These are phyloP conservation scores for Watersipora subatra DNA, from an alignment of 1,140 invertebrate genomes.

Conservation along the genomic window DNA sequence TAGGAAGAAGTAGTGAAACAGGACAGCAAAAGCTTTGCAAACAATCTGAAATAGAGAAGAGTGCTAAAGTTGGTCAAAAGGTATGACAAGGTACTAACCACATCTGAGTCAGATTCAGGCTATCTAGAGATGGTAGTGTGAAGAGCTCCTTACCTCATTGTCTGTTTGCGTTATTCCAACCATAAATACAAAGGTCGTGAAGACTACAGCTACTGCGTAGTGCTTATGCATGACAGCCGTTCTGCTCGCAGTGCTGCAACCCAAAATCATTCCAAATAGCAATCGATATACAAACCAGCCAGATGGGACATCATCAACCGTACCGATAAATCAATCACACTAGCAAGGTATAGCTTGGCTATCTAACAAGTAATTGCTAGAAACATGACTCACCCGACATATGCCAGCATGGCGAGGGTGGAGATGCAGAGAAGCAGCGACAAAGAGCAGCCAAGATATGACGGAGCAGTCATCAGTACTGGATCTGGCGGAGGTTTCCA, in stretches of 20 bases:
- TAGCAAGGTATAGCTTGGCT: no score
- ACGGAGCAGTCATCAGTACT: slow-evolving; percentile 32
- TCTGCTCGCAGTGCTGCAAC: slow-evolving; percentile 30
- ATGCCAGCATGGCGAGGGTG: slow-evolving; percentile 27
- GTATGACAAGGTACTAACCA: no score
- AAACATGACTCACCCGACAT: no score
- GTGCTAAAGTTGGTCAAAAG: no score
- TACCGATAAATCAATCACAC: no score
- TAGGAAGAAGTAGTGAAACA: slow-evolving; percentile 43
- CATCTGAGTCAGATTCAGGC: no score
- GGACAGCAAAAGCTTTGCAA: slow-evolving; percentile 37
- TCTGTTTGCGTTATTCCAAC: slow-evolving; percentile 28
- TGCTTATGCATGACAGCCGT: slow-evolving; percentile 36
- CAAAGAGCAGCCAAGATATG: slow-evolving; percentile 34
- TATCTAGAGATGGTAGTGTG: no score
- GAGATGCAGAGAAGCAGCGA: slow-evolving; percentile 28
- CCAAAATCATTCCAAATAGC: no score
- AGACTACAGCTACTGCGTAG: slow-evolving; percentile 29
- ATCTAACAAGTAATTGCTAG: no score
- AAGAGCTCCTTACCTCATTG: slow-evolving; percentile 8
- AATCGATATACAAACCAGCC: no score
- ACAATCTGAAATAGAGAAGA: slow-evolving; percentile 22
- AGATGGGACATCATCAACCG: no score
- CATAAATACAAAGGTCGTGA: slow-evolving; percentile 34
- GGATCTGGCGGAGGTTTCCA: slow-evolving; percentile 28